phyloP scores from a whole-genome alignment of 2,113 vertebrate genomes.

The Ailurus styani region DNA sequence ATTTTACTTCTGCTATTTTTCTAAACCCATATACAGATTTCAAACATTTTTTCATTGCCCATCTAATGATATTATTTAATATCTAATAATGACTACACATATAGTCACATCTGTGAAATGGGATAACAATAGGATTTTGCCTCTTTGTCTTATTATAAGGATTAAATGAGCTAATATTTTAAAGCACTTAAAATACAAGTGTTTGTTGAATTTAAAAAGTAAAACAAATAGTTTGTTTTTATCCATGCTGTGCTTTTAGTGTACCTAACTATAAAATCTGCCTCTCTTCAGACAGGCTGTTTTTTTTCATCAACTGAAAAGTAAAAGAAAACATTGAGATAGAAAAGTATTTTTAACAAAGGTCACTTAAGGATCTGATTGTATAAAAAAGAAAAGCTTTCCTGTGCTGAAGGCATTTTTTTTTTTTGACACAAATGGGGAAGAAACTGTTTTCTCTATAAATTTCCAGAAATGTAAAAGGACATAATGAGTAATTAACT shows the following conservation, averaged over 20 bases:
- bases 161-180: background rate
- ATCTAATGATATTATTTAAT: background rate
- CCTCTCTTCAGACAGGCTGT: background rate
- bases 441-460: background rate
- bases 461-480: constrained; percentile 39
- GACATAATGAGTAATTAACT: constrained; percentile 42
- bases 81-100: background rate
- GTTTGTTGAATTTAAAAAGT: background rate
- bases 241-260: background rate
- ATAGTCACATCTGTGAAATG: background rate
- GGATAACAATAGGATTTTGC: background rate
- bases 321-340: constrained; percentile 26
- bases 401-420: background rate
- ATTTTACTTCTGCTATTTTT: background rate
- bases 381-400: background rate
- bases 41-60: background rate
- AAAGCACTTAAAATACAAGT: background rate
- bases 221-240: background rate
- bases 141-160: background rate
- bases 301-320: background rate
- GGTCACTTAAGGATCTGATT: constrained; percentile 23
- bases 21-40: background rate
- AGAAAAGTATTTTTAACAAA: constrained; percentile 41
- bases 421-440: background rate
- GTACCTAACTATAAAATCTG: background rate